Base-by-base conservation (phyloP, 2,797 vertebrate genomes). In the Anableps anableps region DNA sequence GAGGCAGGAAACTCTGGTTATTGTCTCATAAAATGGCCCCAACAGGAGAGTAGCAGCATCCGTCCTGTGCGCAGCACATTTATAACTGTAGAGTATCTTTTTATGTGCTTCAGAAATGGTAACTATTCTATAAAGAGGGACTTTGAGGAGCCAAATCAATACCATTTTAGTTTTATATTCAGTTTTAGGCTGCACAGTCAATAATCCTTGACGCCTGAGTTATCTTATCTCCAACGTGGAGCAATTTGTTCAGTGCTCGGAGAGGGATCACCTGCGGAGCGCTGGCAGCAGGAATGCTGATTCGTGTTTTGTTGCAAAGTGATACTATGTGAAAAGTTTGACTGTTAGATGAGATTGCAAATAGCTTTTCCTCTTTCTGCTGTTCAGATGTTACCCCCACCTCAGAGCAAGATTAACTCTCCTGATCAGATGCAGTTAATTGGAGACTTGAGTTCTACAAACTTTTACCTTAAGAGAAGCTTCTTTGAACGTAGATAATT, bases 151-250 rank as follows among this genome's bases (percentile, higher is more conserved):
- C 58, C 71, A 68, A 79, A 91, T 91, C 88, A 83, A 92, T 91
- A 87, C 41, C 77, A 55, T 86, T 90, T 89, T 79, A 81, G 78
- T 85, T 89, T 89, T 82, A 87, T 88, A 86, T 87, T 87, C 87
- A 81, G 71, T 85, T 88, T 81, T 76, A 80, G 76, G 83, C 86
- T 51, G 77, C 60, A 4, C 51, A 81, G 83, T 91, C 86, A 74
- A 86, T 91, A 85, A 84, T 78, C 50, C 84, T 81, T 43, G 86
- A 91, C 38, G 72, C 80, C 75, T 71, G 80, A 90, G 76, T 85
- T 87, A 84, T 85, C 84, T 90, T 74, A 80, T 87, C 84, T 87
- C 82, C 60, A 3, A 68, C 2, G 16, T 45, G 74, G 77, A 91
- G 82, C 75, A 82, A 51, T 88, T 83, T 86, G 60, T 83, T 86